Conservation (phyloP, 2,113 vertebrate species). For the Salvator merianae region DNA sequence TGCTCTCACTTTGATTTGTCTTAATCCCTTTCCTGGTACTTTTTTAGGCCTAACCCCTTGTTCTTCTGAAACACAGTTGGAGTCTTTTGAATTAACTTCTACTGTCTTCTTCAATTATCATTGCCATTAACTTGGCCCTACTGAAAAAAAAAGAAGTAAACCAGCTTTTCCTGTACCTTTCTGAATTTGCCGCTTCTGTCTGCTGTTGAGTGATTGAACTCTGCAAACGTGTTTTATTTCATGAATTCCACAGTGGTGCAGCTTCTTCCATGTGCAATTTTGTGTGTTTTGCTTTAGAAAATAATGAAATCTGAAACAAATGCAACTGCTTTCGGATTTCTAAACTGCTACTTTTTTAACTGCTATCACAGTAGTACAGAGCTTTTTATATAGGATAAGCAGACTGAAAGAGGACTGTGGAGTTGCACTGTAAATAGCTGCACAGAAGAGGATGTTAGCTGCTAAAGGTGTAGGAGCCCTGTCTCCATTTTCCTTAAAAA, state of each 20-base stretch:
- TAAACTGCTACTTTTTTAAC: background rate
- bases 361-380: background rate
- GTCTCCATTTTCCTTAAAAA: background rate
- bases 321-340: background rate
- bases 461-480: too few relatives aligned
- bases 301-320: background rate
- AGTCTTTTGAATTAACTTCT: constrained; percentile 36
- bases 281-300: background rate
- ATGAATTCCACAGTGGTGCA: background rate
- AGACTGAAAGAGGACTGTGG: too few relatives aligned
- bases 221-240: rapidly evolving
- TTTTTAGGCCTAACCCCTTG: constrained; percentile 21
- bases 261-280: background rate
- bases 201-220: rapidly evolving
- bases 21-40: background rate
- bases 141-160: background rate
- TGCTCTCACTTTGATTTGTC: constrained; percentile 8
- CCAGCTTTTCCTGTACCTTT: background rate
- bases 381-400: too few relatives aligned
- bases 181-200: background rate
- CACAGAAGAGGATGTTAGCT: too few relatives aligned
- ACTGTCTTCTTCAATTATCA: constrained; percentile 38
- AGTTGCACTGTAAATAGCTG: too few relatives aligned
- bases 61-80: constrained; percentile 30
- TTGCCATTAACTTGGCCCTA: constrained; percentile 26